A percentile compares a stretch with the other conserved stretches of the same genome.
phyloP scores from a whole-genome alignment of 2,888 invertebrate genomes.

The Baronia brevicornis region DNA sequence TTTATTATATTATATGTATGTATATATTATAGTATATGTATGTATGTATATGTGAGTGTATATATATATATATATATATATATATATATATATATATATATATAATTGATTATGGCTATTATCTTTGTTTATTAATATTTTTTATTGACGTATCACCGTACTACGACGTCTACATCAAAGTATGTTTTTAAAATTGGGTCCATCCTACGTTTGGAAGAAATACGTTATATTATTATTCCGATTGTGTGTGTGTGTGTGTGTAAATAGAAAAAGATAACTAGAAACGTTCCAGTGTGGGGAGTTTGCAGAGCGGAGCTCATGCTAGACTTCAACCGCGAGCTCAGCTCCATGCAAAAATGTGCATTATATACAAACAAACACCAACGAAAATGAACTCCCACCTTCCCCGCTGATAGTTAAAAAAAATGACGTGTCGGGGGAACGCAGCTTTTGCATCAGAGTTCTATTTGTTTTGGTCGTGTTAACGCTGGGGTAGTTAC shows the following conservation, averaged over 20 bases:
- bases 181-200: too few relatives aligned
- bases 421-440: constrained; percentile 42
- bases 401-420: constrained; percentile 30
- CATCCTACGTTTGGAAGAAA: too few relatives aligned
- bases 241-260: too few relatives aligned
- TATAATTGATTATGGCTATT: too few relatives aligned
- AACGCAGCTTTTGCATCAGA: constrained; percentile 35
- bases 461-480: constrained; percentile 47
- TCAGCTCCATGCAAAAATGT: constrained; percentile 69
- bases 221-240: too few relatives aligned
- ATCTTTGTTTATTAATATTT: too few relatives aligned
- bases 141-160: too few relatives aligned
- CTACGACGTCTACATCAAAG: too few relatives aligned
- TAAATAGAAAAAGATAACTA: constrained; percentile 16
- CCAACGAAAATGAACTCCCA: constrained; percentile 50
- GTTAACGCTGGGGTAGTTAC: constrained; percentile 44
- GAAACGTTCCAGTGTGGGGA: constrained; percentile 31
- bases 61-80: constrained; percentile 12
- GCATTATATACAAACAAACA: constrained; percentile 51
- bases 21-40: too few relatives aligned
- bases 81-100: too few relatives aligned
- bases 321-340: constrained; percentile 54
- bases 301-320: constrained; percentile 55
- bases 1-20: too few relatives aligned
- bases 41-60: constrained; percentile 20